Conservation (phyloP, 2,888 invertebrate species). For the Chymomyza amoena region DNA sequence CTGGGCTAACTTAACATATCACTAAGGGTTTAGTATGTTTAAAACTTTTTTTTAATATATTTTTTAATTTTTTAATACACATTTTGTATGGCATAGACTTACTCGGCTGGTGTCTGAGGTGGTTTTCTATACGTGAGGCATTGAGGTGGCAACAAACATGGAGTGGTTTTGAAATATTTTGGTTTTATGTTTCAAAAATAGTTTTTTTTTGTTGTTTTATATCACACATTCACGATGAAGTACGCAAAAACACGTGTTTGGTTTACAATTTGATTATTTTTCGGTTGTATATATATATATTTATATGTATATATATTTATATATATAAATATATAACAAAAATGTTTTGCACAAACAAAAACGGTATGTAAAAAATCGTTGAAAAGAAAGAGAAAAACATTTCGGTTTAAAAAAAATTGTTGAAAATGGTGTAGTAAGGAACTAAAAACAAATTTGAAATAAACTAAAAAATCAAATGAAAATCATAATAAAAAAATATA, state of each 20-base stretch:
- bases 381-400: constrained; percentile 72
- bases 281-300: constrained; percentile 10
- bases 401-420: constrained; percentile 65
- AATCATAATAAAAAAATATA: constrained; percentile 22
- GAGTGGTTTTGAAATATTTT: constrained; percentile 61
- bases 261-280: constrained; percentile 41
- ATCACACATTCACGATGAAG: constrained; percentile 58
- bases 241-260: constrained; percentile 55
- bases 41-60: constrained; percentile 13
- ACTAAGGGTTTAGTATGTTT: constrained; percentile 49
- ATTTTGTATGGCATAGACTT: constrained; percentile 71
- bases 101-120: constrained; percentile 79
- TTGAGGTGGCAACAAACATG: constrained; percentile 66
- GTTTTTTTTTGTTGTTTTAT: constrained; percentile 47
- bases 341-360: constrained; percentile 55
- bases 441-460: constrained; percentile 14
- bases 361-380: constrained; percentile 39
- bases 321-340: neutral
- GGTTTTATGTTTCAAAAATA: constrained; percentile 67
- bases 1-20: constrained; percentile 47
- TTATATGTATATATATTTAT: neutral
- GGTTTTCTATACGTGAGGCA: constrained; percentile 77
- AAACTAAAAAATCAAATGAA: neutral
- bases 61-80: constrained; percentile 49
- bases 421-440: constrained; percentile 42